Conservation (phyloP, 1,140 invertebrate genomes). For the Charaxes varanes region DNA sequence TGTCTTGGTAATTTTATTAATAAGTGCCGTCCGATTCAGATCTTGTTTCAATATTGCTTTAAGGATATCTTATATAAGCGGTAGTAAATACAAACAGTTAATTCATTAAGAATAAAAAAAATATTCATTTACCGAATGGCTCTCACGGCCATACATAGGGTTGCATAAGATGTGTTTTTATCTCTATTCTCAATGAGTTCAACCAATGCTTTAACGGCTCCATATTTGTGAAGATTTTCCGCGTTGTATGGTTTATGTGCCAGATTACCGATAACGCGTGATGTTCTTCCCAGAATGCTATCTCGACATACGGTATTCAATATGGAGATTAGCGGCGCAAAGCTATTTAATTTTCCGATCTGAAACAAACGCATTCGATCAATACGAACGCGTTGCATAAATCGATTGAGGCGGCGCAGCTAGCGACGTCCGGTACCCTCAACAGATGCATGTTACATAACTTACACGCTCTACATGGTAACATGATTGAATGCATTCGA, state of each 20-base stretch:
- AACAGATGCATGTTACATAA: no score
- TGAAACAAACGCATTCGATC: conserved; percentile 30
- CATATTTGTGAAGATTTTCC: conserved; percentile 58
- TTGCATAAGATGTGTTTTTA: conserved; percentile 61
- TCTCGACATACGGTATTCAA: conserved; percentile 65
- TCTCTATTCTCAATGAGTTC: conserved; percentile 60
- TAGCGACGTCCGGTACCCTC: conserved; percentile 6
- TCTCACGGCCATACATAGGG: conserved; percentile 67
- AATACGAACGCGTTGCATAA: conserved; percentile 18
- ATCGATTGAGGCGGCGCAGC: conserved; percentile 16
- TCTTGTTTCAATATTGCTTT: no score
- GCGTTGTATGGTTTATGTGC: conserved; percentile 58
- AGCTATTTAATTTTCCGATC: conserved; percentile 60
- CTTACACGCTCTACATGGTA: no score
- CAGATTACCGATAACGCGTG: conserved; percentile 67
- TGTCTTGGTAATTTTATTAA: no score
- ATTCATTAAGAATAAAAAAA: no score
- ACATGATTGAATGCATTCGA: no score
- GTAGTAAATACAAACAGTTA: no score
- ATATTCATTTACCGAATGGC: conserved; percentile 71
- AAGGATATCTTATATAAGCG: no score
- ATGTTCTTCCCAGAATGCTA: conserved; percentile 65
- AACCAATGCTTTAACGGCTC: conserved; percentile 55
- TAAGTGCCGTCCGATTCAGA: no score
- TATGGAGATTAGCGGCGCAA: conserved; percentile 53